These are phyloP conservation scores for Tragopan temminckii DNA, from an alignment of 2,797 vertebrate genomes.

Conservation along the genomic window DNA sequence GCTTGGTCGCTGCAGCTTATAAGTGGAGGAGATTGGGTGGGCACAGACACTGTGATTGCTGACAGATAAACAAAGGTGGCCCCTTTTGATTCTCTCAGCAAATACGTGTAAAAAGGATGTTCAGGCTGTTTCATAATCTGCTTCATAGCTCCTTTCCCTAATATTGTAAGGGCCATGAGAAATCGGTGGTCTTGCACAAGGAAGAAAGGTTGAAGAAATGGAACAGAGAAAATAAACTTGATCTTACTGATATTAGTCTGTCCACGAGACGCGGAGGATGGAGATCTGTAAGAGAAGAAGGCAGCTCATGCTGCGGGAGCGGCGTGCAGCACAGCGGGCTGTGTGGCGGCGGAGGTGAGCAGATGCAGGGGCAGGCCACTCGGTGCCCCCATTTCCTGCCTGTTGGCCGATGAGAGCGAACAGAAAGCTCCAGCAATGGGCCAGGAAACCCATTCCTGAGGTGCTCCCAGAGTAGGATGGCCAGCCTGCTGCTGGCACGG, in stretches of 20 bases:
- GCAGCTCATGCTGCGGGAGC: neutral
- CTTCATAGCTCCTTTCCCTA: neutral
- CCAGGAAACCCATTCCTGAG: neutral
- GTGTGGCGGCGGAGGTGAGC: neutral
- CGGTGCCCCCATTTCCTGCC: accelerated
- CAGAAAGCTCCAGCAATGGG: neutral
- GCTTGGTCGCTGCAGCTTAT: neutral
- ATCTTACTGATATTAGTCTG: neutral
- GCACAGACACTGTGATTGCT: neutral
- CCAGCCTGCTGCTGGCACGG: neutral
- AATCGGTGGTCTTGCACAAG: neutral
- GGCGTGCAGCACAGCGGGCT: neutral
- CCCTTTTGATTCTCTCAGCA: neutral
- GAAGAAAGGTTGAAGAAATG: neutral
- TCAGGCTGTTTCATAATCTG: neutral
- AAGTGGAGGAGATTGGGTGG: neutral
- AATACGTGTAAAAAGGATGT: neutral
- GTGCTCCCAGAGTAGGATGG: accelerated
- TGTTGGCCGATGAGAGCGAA: neutral
- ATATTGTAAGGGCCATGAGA: neutral
- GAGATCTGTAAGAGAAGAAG: neutral
- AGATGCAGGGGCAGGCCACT: neutral
- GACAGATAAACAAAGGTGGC: neutral
- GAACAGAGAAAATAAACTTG: neutral
- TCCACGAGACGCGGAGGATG: neutral